Base-by-base conservation (phyloP, 1,140 invertebrate species). In the Medauroidea extradentata region DNA sequence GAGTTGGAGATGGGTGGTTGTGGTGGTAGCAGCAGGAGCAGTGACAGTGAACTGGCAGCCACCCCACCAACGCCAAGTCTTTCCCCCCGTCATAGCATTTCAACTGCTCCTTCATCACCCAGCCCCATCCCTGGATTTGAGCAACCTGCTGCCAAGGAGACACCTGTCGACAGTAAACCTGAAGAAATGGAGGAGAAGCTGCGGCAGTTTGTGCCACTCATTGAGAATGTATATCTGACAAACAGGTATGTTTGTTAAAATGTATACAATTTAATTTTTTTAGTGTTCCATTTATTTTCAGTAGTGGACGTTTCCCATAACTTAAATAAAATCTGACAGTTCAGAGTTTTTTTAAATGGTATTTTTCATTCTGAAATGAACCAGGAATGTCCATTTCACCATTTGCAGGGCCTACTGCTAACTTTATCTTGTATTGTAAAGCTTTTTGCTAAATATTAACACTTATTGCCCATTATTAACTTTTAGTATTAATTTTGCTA, bases 1-100 rank as follows among this genome's bases (percentile, higher is more conserved):
- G 90, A 93, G 72, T 75, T 91, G 41, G 90, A 93, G 74, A 86
- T 87, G 84, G 81, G 82, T 14, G 77, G 80, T 53, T 63, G 43
- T 55, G 57, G 44, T 57, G 52, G 50, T 63, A 58, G 42, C 54
- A 64, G 43, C 55, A 57, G 42, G 58, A 55, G 50, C 63, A 57
- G 41, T 56, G 57, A 23, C 29, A 29, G 29, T 46, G 52, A 60
- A n/a, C 44, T 51, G 13, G 34, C 50, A 21, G 48, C 53, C 23
- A 65, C 56, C 13, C 60, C 60, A 25, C 53, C 51, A 49, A 57
- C 44, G 25, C 57, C 60, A 46, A 60, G 52, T 54, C 19, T 60
- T 14, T 60, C 58, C 14, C 58, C 58, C 23, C 38, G 48, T n/a
- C 18, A 24, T 70, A 2, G 21, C 59, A 16, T 51, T 63, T 73